Evolutionary conservation across 2,113 vertebrate species (phyloP), one percentile per base, ranked within the genome.

Genomic region (Neolamprologus modestus): DNA sequence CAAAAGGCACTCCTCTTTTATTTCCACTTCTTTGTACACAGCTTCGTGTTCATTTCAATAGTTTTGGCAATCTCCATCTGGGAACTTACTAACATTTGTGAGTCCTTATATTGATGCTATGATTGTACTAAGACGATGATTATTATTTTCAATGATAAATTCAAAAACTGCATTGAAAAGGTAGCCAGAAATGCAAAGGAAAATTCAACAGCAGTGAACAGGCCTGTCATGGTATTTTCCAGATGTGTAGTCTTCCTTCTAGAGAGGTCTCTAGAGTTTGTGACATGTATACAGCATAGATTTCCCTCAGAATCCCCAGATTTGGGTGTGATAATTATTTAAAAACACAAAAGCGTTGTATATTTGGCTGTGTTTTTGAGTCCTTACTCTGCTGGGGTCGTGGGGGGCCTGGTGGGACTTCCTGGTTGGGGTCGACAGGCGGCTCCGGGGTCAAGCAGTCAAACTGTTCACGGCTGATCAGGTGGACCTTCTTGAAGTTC

Each of bases 401-500:
- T 3, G 98, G 99, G 35, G 99, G 98, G 2, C 98, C 98, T 6
- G 99, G 99, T 12, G 99, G 98, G 9, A 99, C 99, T 92, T 99
- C 98, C 94, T 99, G 99, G 90, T 99, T 98, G 84, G 98, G 98
- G 96, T 99, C 99, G 57, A 99, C 97, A 0, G 98, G 99, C 2
- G 99, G 98, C 81, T 99, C 98, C 2, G 99, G 99, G n/a, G 98
- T 99, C 95, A 99, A 93, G 33, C 98, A 98, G 91, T 99, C 97
- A 14, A 99, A 99, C 95, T 99, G 94, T 90, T 99, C 99, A 13
- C 98, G 96, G 93, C 96, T 99, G 95, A 99, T 99, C 97, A 99
- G 97, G 81, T 99, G 99, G 88, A 99, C 98, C 91, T 99, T 99
- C 96, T 99, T 99, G 95, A 99, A 99, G 97, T 99, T 99, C 97